Evolutionary conservation across 53 echinoderm and acorn worm species (phyloP).

Genomic region (Apostichopus leukothele): DNA sequence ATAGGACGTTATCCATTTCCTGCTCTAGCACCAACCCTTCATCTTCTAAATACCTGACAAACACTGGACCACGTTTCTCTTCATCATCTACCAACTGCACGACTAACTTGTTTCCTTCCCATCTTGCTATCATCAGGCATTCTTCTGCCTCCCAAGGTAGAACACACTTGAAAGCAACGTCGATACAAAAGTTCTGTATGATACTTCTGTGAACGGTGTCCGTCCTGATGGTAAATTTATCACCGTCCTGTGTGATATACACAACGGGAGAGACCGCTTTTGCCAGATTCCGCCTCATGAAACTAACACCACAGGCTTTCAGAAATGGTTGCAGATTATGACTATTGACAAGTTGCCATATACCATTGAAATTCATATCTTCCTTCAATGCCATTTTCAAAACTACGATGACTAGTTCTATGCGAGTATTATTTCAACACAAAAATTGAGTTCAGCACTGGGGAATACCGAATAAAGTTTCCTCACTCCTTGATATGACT

Average conservation of each 20-base stretch:
- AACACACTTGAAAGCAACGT: constrained; percentile 8
- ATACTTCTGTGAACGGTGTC: constrained; percentile 53
- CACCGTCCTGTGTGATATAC: constrained; percentile 68
- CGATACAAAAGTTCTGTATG: constrained; percentile 2
- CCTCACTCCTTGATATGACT: too few species aligned
- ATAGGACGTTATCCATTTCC: constrained; percentile 49
- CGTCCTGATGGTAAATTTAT: constrained; percentile 60
- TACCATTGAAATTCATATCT: constrained; percentile 59
- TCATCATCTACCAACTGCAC: constrained; percentile 58
- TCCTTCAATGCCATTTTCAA: constrained; percentile 20
- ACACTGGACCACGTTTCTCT: constrained; percentile 54
- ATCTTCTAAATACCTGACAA: constrained; percentile 70
- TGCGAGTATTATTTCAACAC: too few species aligned
- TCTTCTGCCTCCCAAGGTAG: constrained; percentile 60
- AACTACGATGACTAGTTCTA: too few species aligned
- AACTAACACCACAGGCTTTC: constrained; percentile 73
- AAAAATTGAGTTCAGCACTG: too few species aligned
- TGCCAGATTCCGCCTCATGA: constrained; percentile 67
- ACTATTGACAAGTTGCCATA: constrained; percentile 69
- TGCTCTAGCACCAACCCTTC: constrained; percentile 74
- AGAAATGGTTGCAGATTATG: constrained; percentile 81
- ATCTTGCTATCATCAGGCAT: constrained; percentile 45
- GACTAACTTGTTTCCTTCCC: constrained; percentile 64
- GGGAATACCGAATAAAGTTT: too few species aligned
- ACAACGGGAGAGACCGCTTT: constrained; percentile 67